Base-by-base conservation (phyloP, 2,797 vertebrate species). In the Setipinna tenuifilis region DNA sequence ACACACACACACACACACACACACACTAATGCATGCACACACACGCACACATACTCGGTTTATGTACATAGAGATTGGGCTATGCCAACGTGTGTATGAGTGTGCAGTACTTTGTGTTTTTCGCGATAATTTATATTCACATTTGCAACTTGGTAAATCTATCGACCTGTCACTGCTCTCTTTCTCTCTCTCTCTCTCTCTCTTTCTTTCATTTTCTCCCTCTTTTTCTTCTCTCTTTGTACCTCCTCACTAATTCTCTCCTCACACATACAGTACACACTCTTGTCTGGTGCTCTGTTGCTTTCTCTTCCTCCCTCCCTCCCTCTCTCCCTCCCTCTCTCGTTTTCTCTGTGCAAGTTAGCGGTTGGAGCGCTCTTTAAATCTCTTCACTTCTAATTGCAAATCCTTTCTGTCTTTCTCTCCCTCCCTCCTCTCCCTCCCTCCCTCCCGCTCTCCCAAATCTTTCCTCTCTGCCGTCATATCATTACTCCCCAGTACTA, bases 1-100 rank as follows among this genome's bases (percentile, higher is more conserved):
- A 75, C 25, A 35, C 68, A 54, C 50, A 75, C 83, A 84, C 28
- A 50, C 83, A 75, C 41, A 71, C 83, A 41, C 50, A 65, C 1
- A 62, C 23, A 58, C 16, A 58, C 11, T 16, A 10, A 80, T 44
- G 57, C 68, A 28, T 9, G 12, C 62, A 68, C 6, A 48, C 25
- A 83, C 62, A 28, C 62, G 12, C 62, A 68, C 62, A 68, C 62
- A 28, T 7, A 68, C 62, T 25, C 62, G 25, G 1, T 16, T 19
- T 11, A 68, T 11, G 2, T 65, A 25, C 7, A 65, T 21, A 65
- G 7, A 65, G n/a, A 62, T 4, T 23, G 23, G n/a, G 10, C 61
- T 65, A 23, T 65, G 61, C 12, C 7, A 65, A 65, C 25, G 61
- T 25, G 61, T 65, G 61, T 65, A 25, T 25, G 61, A 10, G n/a